These are phyloP conservation scores for Nomada goodeniana DNA, from an alignment of 2,888 invertebrate species.

Conservation along the genomic window DNA sequence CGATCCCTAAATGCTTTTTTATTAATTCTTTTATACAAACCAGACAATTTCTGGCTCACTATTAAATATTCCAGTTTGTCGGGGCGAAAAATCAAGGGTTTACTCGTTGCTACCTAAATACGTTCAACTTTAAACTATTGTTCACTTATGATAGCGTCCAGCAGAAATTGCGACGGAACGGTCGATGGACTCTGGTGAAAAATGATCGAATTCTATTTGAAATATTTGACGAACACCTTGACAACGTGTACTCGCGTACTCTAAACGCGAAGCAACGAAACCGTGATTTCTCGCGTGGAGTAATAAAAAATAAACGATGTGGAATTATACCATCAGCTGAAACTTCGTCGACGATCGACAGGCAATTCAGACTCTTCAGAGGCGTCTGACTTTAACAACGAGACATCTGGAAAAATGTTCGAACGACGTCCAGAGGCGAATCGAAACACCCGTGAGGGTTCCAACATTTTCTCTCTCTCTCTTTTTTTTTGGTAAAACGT, in stretches of 20 bases:
- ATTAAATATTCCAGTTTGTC: slow-evolving; percentile 60
- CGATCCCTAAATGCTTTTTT: slow-evolving; percentile 64
- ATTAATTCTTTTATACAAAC: slow-evolving; percentile 75
- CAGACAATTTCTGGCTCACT: slow-evolving; percentile 52
- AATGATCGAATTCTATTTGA: slow-evolving; percentile 56
- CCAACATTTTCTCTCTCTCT: no score
- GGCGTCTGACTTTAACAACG: not conserved
- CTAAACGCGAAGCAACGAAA: slow-evolving; percentile 1
- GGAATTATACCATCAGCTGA: slow-evolving; percentile 4
- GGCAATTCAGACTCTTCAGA: not conserved
- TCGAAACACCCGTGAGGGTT: no score
- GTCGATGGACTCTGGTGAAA: slow-evolving; percentile 58
- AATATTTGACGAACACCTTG: not conserved
- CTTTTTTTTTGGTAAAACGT: not conserved
- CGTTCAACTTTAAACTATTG: slow-evolving; percentile 50
- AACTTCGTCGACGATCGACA: slow-evolving; percentile 18
- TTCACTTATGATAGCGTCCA: slow-evolving; percentile 65
- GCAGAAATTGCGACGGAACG: slow-evolving; percentile 53
- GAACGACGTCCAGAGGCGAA: slow-evolving; percentile 13
- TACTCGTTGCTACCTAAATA: slow-evolving; percentile 59
- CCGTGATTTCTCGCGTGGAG: not conserved
- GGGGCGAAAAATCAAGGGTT: slow-evolving; percentile 56
- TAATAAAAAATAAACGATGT: not conserved
- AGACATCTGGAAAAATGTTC: not conserved
- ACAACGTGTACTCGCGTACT: slow-evolving; percentile 7